Conservation (phyloP, 2,797 vertebrate genomes). For the Loris lydekkerianus region DNA sequence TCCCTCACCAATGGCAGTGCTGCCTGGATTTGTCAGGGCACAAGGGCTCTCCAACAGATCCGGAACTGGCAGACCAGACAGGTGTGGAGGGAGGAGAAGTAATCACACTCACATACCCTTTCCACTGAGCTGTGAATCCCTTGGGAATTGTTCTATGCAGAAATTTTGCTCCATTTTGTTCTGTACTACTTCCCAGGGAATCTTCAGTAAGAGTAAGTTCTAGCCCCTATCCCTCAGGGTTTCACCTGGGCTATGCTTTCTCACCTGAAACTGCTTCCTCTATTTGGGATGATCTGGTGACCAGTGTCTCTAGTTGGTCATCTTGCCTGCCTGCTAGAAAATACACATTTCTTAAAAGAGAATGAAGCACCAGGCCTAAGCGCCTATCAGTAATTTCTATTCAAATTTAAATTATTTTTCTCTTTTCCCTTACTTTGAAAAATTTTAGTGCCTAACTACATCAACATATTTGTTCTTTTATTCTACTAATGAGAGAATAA, state of each 20-base stretch:
- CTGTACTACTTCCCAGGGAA: too few relatives aligned
- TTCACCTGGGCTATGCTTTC: too few relatives aligned
- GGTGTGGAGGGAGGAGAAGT: neutral
- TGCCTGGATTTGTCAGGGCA: neutral
- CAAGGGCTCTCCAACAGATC: neutral
- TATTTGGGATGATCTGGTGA: neutral
- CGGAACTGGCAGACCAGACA: neutral
- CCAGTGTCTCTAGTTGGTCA: neutral
- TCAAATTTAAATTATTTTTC: neutral
- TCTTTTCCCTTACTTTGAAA: constrained; percentile 8
- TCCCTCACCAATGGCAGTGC: neutral
- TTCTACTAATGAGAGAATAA: constrained; percentile 12
- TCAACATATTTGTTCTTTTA: neutral
- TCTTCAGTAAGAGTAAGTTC: too few relatives aligned
- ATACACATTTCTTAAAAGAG: constrained; percentile 20
- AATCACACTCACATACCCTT: neutral
- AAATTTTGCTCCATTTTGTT: neutral
- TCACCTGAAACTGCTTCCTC: too few relatives aligned
- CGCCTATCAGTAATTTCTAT: neutral
- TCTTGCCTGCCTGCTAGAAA: neutral
- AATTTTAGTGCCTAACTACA: neutral
- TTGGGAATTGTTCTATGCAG: neutral
- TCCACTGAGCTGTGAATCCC: neutral
- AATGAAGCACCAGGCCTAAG: neutral
- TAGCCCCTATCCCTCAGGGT: too few relatives aligned